These are phyloP conservation scores for Hemitrygon akajei DNA, from an alignment of 2,797 vertebrate genomes.

Conservation along the genomic window DNA sequence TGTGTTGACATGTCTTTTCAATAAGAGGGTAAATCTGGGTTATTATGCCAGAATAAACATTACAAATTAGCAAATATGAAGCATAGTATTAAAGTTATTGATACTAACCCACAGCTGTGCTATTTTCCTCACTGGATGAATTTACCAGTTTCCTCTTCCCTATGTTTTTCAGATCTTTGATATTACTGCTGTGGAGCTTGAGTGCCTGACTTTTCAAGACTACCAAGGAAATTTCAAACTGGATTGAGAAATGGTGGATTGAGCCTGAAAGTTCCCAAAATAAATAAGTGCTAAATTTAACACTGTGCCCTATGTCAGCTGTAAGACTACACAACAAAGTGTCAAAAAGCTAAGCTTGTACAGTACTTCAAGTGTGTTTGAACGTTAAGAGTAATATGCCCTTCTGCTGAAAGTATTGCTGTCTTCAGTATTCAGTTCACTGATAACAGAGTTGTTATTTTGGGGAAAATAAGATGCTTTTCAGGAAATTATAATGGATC, in stretches of 20 bases:
- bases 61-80: neutral
- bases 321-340: neutral
- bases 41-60: neutral
- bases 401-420: neutral
- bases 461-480: too few species aligned
- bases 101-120: neutral
- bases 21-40: neutral
- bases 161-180: neutral
- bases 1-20: neutral
- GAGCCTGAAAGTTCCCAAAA: neutral
- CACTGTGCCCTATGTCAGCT: too few species aligned
- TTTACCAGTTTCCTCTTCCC: neutral
- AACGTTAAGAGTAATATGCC: neutral
- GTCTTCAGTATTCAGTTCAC: neutral
- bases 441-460: too few species aligned
- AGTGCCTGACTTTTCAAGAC: neutral
- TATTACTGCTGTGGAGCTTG: neutral
- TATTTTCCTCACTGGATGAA: neutral
- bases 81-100: neutral
- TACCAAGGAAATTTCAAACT: neutral
- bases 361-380: neutral
- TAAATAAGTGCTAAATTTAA: slow-evolving; percentile 12
- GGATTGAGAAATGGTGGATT: neutral
- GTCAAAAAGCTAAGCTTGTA: neutral
- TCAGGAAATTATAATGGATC: too few species aligned